A percentile compares a stretch with the other conserved stretches of the same genome.
Conservation (phyloP, 2,113 vertebrate species). For the cattle (Bos taurus) region ARS-UCD2.0 NC_037343.1:16760001-16760500, state of each 20-base stretch:
- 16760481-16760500: not conserved
- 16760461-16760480: not conserved
- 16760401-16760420: not conserved
- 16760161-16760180: too few relatives aligned
- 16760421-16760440: not conserved
- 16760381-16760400: not conserved
- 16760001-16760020: too few relatives aligned
- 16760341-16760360: not conserved
- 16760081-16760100: too few relatives aligned
- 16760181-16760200: too few relatives aligned
- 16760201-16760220: too few relatives aligned
- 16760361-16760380: not conserved
- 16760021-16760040: too few relatives aligned
- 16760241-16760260: not conserved
- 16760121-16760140: too few relatives aligned
- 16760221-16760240: not conserved
- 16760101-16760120: too few relatives aligned
- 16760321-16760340: not conserved
- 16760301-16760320: not conserved
- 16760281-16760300: not conserved
- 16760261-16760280: not conserved
- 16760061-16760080: too few relatives aligned
- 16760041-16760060: too few relatives aligned
- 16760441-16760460: not conserved
- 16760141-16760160: too few relatives aligned